A percentile compares a stretch with the other conserved stretches of the same genome.
These are phyloP conservation scores for Orchestes rusci DNA, from an alignment of 2,888 invertebrate genomes.

Conservation along the genomic window DNA sequence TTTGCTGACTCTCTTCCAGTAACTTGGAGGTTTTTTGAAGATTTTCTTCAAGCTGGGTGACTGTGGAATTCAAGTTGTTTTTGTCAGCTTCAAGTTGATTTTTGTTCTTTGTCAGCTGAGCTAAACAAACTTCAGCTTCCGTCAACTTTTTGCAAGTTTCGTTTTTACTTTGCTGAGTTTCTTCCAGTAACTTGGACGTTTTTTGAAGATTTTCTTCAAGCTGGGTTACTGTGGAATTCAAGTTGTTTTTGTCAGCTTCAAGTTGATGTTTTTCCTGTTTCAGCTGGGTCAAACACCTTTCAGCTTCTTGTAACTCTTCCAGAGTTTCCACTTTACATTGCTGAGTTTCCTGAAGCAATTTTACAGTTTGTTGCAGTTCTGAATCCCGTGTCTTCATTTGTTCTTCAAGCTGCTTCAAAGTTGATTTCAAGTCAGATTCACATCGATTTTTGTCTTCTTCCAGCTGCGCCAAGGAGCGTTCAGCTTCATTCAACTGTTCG, in stretches of 20 bases:
- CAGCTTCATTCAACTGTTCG: too few species aligned
- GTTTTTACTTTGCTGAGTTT: conserved; percentile 1
- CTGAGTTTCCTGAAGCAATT: background rate
- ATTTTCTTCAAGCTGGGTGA: background rate
- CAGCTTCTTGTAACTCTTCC: background rate
- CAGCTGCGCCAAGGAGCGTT: too few species aligned
- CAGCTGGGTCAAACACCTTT: background rate
- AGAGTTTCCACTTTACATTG: background rate
- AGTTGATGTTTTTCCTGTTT: background rate
- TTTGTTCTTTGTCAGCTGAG: too few species aligned
- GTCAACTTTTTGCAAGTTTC: conserved; percentile 6
- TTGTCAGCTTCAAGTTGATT: background rate
- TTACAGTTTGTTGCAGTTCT: conserved; percentile 1
- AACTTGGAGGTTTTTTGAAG: too few species aligned
- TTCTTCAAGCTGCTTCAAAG: too few species aligned
- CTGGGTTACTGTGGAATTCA: background rate
- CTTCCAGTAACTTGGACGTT: conserved; percentile 1
- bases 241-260: background rate
- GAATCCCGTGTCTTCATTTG: too few species aligned
- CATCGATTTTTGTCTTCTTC: too few species aligned
- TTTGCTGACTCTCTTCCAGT: background rate
- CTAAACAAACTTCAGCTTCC: too few species aligned
- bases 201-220: conserved; percentile 1
- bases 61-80: background rate
- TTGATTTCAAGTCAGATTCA: too few species aligned